These are phyloP conservation scores for Ciconia stormi DNA, from an alignment of 2,113 vertebrate species.

Conservation along the genomic window DNA sequence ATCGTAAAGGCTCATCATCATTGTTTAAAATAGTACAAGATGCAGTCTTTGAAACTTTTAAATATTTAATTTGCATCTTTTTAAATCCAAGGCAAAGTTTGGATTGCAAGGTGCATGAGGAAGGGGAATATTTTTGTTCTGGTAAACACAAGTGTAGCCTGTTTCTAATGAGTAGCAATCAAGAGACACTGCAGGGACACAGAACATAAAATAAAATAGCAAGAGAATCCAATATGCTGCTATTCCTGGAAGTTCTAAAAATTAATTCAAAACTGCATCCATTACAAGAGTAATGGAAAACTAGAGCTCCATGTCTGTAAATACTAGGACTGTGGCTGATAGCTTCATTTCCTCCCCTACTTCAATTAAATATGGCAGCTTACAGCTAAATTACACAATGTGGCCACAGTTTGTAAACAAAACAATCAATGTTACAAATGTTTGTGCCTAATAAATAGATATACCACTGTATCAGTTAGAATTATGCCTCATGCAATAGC, in stretches of 20 bases:
- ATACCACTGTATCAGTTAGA: not conserved
- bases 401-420: conserved; percentile 21
- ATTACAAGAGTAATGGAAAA: conserved; percentile 43
- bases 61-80: conserved; percentile 20
- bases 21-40: not conserved
- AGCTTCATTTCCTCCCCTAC: not conserved
- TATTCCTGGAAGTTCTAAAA: conserved; percentile 44
- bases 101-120: not conserved
- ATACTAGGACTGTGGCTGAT: not conserved
- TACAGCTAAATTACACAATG: conserved; percentile 12
- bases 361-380: conserved; percentile 33
- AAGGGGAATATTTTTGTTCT: conserved; percentile 29
- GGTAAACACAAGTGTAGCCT: not conserved
- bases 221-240: conserved; percentile 29
- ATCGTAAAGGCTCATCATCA: not conserved
- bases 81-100: not conserved
- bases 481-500: not conserved
- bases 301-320: conserved; percentile 40
- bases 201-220: conserved; percentile 41
- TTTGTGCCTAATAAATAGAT: conserved; percentile 3
- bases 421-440: conserved; percentile 14
- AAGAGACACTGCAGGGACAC: conserved; percentile 53
- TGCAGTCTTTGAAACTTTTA: not conserved
- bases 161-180: conserved; percentile 49
- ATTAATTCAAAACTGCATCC: conserved; percentile 47